phyloP scores from a whole-genome alignment of 2,888 invertebrate species.

The Xanthia icteritia region DNA sequence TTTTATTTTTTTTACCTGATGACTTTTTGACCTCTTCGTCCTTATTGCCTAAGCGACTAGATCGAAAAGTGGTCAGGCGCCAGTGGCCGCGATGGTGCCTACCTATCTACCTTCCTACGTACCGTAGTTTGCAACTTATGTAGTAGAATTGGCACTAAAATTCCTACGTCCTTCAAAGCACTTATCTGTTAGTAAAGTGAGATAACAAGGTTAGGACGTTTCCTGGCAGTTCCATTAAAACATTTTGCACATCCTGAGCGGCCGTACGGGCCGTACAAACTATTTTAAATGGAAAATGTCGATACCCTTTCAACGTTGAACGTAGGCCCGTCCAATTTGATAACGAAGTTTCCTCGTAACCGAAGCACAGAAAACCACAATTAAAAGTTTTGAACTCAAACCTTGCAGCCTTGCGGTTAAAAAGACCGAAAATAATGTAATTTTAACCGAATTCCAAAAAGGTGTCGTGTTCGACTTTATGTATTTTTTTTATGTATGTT shows the following conservation, averaged over 20 bases:
- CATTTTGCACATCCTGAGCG: slow-evolving; percentile 35
- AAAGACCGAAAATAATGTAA: not conserved
- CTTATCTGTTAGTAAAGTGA: not conserved
- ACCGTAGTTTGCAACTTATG: not conserved
- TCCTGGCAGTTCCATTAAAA: slow-evolving; percentile 23
- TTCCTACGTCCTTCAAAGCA: not conserved
- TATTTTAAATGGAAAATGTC: slow-evolving; percentile 44
- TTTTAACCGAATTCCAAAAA: not conserved
- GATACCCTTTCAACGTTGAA: slow-evolving; percentile 20
- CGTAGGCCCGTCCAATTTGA: slow-evolving; percentile 22
- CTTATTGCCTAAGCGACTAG: no score
- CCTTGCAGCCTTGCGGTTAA: not conserved
- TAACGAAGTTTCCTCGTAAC: slow-evolving; percentile 24
- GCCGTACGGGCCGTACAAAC: slow-evolving; percentile 4
- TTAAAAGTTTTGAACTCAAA: slow-evolving; percentile 25
- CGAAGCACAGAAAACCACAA: slow-evolving; percentile 11
- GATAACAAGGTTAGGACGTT: slow-evolving; percentile 25
- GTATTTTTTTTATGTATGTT: no score
- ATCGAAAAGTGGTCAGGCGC: no score
- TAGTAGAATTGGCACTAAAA: not conserved
- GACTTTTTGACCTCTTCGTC: no score
- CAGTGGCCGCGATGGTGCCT: no score
- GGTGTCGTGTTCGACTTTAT: no score
- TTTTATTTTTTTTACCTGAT: no score
- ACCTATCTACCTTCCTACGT: not conserved